Base-by-base conservation (phyloP, 2,888 invertebrate genomes). In the Ornithoptera priamus region DNA sequence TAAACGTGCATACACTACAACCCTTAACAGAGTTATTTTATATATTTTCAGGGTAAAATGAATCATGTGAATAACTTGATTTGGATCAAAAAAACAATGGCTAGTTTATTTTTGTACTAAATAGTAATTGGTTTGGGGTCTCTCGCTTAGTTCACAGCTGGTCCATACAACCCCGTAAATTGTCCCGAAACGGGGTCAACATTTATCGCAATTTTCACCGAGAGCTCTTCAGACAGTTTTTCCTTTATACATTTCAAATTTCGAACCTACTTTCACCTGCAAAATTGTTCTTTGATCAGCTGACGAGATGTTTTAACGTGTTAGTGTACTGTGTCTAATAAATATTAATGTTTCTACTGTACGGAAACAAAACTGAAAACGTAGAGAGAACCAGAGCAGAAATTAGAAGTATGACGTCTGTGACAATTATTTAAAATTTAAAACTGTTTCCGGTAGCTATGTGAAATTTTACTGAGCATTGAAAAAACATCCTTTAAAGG, bases 121-220 rank as follows among this genome's bases (percentile, higher is more conserved):
- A 63, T 36, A 58, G 68, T 64, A 68, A 68, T 68, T 64, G 63
- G 63, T 64, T 68, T 59, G 50, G 53, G 53, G 68, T 4, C 60
- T 68, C 50, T n/a, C 39, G 20, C 57, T 58, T 6, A 22, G 57
- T 24, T 53, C 63, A 68, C 68, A 68, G 60, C 68, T 68, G 68
- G 64, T 63, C 39, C 10, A 50, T 53, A 53, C 12, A 64, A 50
- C 64, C 63, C 63, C n/a, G 64, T 68, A 68, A 68, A 68, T 68
- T 68, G 64, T 50, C 39, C n/a, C 22, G 36, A 30, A 64, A 64
- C 68, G 64, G 36, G 53, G 22, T 64, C 46, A 50, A 50, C 68
- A 24, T 63, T 63, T 68, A 68, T 53, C 63, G 63, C 68, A 30
- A 46, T 61, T 61, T 53, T 61, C 61, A 67, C 50, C 53, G 20